phyloP scores from a whole-genome alignment of 2,113 vertebrate genomes.

The Odocoileus virginianus region DNA sequence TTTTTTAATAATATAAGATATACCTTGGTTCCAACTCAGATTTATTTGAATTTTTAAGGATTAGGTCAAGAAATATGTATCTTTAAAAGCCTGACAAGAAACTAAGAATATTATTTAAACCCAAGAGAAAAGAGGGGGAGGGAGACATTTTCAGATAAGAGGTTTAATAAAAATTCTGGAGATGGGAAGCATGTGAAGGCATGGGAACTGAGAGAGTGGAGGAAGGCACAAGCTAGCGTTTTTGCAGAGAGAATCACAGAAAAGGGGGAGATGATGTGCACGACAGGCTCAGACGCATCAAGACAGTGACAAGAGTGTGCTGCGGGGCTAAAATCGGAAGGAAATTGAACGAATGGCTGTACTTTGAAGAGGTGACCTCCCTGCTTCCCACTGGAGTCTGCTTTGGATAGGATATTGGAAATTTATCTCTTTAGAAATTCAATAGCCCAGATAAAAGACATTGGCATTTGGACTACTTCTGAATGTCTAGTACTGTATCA shows the following conservation, averaged over 20 bases:
- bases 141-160: neutral
- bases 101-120: neutral
- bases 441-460: neutral
- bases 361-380: neutral
- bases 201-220: neutral
- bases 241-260: neutral
- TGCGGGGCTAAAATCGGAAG: neutral
- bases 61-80: neutral
- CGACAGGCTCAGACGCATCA: neutral
- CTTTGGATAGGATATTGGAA: neutral
- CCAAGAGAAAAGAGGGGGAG: neutral
- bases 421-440: neutral
- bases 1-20: neutral
- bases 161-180: neutral
- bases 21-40: neutral
- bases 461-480: neutral
- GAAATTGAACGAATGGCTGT: neutral
- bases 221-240: neutral
- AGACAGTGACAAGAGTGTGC: no score
- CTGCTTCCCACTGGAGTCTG: neutral
- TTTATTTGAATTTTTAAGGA: constrained; percentile 3
- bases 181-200: neutral
- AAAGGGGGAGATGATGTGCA: neutral
- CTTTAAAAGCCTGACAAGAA: neutral
- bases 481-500: neutral